Percentiles rank a stretch among this genome's conserved stretches.
These are phyloP conservation scores for Drosophila affinis DNA, from an alignment of 2,888 invertebrate species.

Conservation along the genomic window DNA sequence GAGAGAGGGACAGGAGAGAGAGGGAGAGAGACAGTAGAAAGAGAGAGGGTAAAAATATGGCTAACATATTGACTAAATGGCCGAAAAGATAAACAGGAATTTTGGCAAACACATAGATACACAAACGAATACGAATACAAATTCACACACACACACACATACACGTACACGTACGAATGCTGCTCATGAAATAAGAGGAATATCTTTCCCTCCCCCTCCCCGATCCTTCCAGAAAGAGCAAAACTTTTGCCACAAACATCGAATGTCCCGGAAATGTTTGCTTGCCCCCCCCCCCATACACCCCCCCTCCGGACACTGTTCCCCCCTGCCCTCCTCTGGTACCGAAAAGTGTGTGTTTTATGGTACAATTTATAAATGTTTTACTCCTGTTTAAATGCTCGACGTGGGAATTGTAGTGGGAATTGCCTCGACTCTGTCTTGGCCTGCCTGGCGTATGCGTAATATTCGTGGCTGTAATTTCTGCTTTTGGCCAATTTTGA, in stretches of 20 bases:
- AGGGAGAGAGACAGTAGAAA: no score
- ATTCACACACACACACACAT: no score
- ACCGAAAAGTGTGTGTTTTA: conserved; percentile 48
- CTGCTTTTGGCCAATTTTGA: conserved; percentile 33
- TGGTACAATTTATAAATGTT: conserved; percentile 45
- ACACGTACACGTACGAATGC: background rate
- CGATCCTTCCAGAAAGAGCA: background rate
- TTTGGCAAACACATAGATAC: background rate
- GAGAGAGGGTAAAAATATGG: background rate
- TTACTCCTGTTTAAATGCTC: conserved; percentile 51
- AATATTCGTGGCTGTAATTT: conserved; percentile 7
- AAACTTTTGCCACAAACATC: conserved; percentile 3
- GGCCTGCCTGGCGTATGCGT: conserved; percentile 29
- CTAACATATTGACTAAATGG: background rate
- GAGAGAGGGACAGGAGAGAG: no score
- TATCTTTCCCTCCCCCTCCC: background rate
- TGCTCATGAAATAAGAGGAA: background rate
- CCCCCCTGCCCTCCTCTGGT: background rate
- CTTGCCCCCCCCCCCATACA: background rate
- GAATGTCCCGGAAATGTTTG: background rate
- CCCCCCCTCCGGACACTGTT: no score
- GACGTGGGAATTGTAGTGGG: conserved; percentile 57
- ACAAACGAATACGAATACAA: background rate
- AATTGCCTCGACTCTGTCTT: conserved; percentile 50
- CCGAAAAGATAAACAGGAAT: background rate